phyloP scores from a whole-genome alignment of 2,797 vertebrate genomes.

The Galago senegalensis region DNA sequence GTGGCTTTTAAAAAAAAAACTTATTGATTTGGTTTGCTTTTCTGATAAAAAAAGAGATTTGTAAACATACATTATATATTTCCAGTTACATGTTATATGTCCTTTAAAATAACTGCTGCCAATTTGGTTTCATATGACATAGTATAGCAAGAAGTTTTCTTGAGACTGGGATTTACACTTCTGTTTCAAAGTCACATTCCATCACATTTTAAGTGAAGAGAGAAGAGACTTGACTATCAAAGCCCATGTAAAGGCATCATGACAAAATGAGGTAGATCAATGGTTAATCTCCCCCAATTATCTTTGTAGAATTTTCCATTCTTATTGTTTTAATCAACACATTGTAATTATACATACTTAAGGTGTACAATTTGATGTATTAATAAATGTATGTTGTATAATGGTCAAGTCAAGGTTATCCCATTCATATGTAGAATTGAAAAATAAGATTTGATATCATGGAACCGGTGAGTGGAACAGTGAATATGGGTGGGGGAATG shows the following conservation, averaged over 20 bases:
- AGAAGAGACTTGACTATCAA: slow-evolving; percentile 7
- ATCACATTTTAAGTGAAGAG: slow-evolving; percentile 13
- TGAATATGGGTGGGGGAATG: neutral
- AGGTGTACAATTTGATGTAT: neutral
- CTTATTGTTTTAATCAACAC: neutral
- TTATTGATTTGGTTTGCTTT: neutral
- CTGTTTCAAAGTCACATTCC: neutral
- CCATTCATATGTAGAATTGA: neutral
- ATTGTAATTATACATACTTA: neutral
- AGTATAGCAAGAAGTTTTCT: neutral
- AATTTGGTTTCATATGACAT: neutral
- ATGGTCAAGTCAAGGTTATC: neutral
- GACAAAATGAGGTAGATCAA: neutral
- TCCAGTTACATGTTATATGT: neutral
- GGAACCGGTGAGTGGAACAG: neutral
- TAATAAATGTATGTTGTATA: neutral
- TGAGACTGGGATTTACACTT: neutral
- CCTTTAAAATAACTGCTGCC: neutral
- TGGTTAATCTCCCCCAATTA: neutral
- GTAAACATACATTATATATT: neutral
- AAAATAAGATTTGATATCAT: neutral
- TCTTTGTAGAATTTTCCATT: neutral
- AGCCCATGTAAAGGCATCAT: neutral
- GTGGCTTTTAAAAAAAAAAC: neutral
- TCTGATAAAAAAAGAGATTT: slow-evolving; percentile 10